phyloP scores from a whole-genome alignment of 53 echinoderm and acorn worm genomes.

The Paracentrotus lividus region DNA sequence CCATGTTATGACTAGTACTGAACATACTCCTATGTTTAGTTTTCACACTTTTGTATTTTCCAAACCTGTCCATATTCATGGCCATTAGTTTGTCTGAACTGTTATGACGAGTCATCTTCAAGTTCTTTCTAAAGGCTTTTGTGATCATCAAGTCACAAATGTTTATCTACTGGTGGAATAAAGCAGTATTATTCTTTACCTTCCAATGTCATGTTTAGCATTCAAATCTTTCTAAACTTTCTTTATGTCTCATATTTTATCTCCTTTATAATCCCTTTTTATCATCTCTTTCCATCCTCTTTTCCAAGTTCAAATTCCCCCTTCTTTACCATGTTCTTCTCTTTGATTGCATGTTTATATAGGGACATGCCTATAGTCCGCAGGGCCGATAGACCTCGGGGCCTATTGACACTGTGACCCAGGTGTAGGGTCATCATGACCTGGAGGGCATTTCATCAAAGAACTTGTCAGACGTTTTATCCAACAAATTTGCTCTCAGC shows the following conservation, averaged over 20 bases:
- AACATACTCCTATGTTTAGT: constrained; percentile 1
- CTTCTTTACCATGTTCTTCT: background rate
- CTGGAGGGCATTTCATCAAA: too few species aligned
- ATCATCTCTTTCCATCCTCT: background rate
- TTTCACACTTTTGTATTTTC: constrained; percentile 7
- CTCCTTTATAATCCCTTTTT: background rate
- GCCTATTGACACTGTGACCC: too few species aligned
- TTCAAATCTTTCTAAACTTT: background rate
- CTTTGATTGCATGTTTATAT: too few species aligned
- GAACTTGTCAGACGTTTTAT: too few species aligned
- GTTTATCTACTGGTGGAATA: background rate
- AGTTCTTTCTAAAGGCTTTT: background rate
- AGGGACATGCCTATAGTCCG: too few species aligned
- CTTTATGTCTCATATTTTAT: too few species aligned
- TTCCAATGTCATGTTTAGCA: background rate
- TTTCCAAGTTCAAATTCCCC: background rate
- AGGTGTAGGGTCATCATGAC: too few species aligned
- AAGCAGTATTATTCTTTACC: background rate
- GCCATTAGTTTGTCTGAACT: constrained; percentile 18
- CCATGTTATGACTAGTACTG: background rate
- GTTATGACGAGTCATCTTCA: background rate
- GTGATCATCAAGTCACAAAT: background rate
- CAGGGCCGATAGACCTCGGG: too few species aligned
- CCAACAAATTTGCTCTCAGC: too few species aligned
- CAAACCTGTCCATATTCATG: constrained; percentile 28